These are phyloP conservation scores for Caenorhabditis becei DNA, from an alignment of 2,888 invertebrate species.

Conservation along the genomic window DNA sequence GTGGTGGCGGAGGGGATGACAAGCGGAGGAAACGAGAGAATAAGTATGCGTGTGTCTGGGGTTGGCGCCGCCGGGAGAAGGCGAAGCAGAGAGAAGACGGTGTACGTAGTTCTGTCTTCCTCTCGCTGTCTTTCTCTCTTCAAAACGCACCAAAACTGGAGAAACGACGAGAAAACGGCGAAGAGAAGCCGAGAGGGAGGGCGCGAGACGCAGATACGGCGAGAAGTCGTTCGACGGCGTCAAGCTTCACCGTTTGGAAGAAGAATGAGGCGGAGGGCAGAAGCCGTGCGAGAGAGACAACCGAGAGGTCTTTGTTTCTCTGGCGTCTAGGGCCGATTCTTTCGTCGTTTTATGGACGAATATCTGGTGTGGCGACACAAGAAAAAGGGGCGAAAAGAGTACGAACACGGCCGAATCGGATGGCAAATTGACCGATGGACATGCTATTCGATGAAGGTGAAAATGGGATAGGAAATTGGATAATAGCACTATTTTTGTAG, in stretches of 20 bases:
- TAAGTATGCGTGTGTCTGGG: background rate
- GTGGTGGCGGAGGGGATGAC: no score
- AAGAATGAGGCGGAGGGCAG: background rate
- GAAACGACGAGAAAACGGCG: background rate
- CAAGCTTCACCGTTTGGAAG: constrained; percentile 43
- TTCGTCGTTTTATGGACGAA: background rate
- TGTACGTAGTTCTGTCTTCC: no score
- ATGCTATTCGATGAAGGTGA: no score
- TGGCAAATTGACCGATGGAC: no score
- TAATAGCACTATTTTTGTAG: no score
- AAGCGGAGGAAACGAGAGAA: constrained; percentile 12
- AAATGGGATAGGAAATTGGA: no score
- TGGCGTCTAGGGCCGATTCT: background rate
- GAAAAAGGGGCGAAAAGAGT: background rate
- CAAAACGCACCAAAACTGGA: constrained; percentile 1
- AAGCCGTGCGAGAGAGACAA: constrained; percentile 2
- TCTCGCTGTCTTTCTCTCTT: no score
- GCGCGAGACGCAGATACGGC: constrained; percentile 29
- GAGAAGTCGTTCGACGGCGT: constrained; percentile 20
- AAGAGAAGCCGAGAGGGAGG: background rate
- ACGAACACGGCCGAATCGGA: background rate
- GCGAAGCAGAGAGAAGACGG: background rate
- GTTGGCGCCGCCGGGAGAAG: background rate
- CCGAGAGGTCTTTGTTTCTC: background rate
- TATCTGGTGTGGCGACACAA: background rate